phyloP scores from a whole-genome alignment of 1,140 invertebrate species.

The Musca domestica region DNA sequence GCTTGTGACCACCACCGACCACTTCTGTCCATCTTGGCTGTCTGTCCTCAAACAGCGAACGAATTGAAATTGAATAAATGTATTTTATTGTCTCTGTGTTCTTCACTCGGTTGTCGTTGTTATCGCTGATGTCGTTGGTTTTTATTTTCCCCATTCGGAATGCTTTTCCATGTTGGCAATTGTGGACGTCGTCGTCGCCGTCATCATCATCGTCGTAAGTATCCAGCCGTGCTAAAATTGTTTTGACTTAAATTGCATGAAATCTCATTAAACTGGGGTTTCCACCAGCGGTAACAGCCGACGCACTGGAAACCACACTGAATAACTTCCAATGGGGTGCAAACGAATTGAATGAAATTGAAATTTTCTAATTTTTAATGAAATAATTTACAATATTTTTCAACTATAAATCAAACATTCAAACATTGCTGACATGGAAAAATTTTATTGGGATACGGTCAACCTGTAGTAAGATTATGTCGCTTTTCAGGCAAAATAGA shows the following conservation, averaged over 20 bases:
- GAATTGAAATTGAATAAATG: conserved; percentile 14
- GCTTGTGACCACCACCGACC: not conserved
- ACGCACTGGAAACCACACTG: not conserved
- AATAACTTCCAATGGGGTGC: conserved; percentile 7
- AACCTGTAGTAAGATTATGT: too few relatives aligned
- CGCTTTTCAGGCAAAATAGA: too few relatives aligned
- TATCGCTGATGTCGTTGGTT: not conserved
- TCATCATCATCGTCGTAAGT: not conserved
- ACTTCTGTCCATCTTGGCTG: not conserved
- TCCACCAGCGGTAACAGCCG: conserved; percentile 2
- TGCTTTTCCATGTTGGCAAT: too few relatives aligned
- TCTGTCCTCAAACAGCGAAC: not conserved
- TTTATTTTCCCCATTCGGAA: not conserved
- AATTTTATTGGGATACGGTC: too few relatives aligned
- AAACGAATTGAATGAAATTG: not conserved
- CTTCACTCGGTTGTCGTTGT: not conserved
- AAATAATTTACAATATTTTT: too few relatives aligned
- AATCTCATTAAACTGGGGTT: conserved; percentile 22
- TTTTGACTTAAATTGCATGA: conserved; percentile 22
- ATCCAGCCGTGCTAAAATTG: conserved; percentile 17
- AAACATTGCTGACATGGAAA: too few relatives aligned
- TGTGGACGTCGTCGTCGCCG: too few relatives aligned
- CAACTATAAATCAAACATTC: too few relatives aligned
- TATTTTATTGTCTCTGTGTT: conserved; percentile 15
- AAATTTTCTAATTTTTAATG: too few relatives aligned